phyloP scores from a whole-genome alignment of 2,113 vertebrate genomes.

The western clawed frog (Xenopus tropicalis) region DNA sequence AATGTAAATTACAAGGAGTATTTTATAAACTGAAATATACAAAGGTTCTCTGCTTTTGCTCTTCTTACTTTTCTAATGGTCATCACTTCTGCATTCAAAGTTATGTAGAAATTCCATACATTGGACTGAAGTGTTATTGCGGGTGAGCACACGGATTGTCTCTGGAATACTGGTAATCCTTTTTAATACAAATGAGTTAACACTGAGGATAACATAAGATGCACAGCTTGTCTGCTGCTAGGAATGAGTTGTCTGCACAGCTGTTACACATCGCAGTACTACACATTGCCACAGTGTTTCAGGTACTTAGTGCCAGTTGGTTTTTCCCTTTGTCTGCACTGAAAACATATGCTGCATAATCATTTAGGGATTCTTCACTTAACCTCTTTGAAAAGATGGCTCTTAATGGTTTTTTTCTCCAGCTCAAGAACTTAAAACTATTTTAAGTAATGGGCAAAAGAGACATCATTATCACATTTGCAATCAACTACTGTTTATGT shows the following conservation, averaged over 20 bases:
- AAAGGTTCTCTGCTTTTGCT: background rate
- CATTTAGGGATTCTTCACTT: background rate
- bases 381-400: background rate
- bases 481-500: too few relatives aligned
- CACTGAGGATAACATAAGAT: constrained; percentile 1
- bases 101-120: background rate
- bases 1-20: constrained; percentile 6
- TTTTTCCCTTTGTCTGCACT: background rate
- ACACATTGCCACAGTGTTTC: background rate
- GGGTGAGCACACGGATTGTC: background rate
- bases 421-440: background rate
- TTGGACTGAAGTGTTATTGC: background rate
- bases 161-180: constrained; percentile 7
- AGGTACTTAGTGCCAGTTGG: background rate
- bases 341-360: background rate
- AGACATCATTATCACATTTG: too few relatives aligned
- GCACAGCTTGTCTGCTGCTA: background rate
- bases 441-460: too few relatives aligned
- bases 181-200: constrained; percentile 16
- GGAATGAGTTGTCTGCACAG: constrained; percentile 7
- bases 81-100: constrained; percentile 15
- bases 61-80: background rate
- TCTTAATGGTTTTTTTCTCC: background rate
- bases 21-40: background rate
- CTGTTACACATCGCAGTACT: background rate